phyloP scores from a whole-genome alignment of 1,140 invertebrate species.

The Anastatus disparis region DNA sequence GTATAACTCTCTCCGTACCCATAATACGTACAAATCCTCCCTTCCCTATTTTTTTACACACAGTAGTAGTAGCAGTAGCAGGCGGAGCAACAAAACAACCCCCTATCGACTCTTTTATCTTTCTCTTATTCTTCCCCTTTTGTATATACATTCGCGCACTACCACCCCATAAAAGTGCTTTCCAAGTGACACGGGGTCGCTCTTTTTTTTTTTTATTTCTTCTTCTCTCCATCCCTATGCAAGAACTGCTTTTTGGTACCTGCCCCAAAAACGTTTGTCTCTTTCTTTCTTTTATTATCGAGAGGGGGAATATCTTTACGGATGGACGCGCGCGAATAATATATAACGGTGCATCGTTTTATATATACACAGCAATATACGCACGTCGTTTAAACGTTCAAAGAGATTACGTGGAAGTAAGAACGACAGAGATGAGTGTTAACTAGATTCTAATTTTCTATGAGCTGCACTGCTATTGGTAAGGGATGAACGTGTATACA shows the following conservation, averaged over 20 bases:
- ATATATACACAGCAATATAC: background rate
- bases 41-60: no score
- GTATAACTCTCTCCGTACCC: background rate
- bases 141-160: no score
- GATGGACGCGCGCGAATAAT: constrained; percentile 62
- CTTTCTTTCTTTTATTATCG: background rate
- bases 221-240: no score
- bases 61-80: no score
- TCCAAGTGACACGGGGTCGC: constrained; percentile 22
- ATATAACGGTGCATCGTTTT: constrained; percentile 39
- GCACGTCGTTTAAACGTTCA: background rate
- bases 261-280: constrained; percentile 29
- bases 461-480: no score
- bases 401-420: constrained; percentile 46
- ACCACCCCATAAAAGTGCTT: constrained; percentile 13
- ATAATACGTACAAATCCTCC: background rate
- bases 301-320: constrained; percentile 48
- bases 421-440: constrained; percentile 48
- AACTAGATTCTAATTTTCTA: constrained; percentile 53
- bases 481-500: no score
- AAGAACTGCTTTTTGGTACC: background rate
- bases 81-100: no score
- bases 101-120: no score
- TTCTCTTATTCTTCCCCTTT: no score
- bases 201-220: no score